These are phyloP conservation scores for Sylvietta virens DNA, from an alignment of 2,113 vertebrate species.

Conservation along the genomic window DNA sequence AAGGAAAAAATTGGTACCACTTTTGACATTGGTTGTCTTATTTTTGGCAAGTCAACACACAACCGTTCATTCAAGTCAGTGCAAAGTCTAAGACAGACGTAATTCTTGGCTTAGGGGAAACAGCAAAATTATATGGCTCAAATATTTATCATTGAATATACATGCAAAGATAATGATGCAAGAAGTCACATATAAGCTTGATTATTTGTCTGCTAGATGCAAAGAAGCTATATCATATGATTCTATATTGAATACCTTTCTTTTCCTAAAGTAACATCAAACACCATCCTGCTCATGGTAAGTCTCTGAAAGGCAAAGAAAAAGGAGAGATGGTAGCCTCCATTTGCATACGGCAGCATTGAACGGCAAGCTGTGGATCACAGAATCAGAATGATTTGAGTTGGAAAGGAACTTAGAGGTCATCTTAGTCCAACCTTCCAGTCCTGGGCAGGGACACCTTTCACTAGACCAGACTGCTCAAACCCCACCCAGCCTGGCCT, in stretches of 20 bases:
- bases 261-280: not conserved
- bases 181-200: not conserved
- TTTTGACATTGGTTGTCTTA: not conserved
- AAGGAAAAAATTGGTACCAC: not conserved
- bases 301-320: not conserved
- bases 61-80: not conserved
- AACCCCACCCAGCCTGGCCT: not conserved
- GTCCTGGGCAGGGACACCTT: not conserved
- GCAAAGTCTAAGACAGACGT: not conserved
- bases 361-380: not conserved
- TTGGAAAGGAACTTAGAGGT: not conserved
- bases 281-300: not conserved
- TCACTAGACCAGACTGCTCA: not conserved
- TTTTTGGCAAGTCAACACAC: not conserved
- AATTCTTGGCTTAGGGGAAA: not conserved
- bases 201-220: not conserved
- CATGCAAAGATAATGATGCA: not conserved
- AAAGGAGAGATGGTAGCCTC: not conserved
- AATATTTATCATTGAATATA: not conserved
- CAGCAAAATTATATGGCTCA: not conserved
- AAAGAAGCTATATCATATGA: not conserved
- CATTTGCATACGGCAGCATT: not conserved
- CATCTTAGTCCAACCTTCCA: not conserved
- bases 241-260: not conserved
- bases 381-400: not conserved